Base-by-base conservation (phyloP, 2,113 vertebrate genomes). In the Pseudopodoces humilis region DNA sequence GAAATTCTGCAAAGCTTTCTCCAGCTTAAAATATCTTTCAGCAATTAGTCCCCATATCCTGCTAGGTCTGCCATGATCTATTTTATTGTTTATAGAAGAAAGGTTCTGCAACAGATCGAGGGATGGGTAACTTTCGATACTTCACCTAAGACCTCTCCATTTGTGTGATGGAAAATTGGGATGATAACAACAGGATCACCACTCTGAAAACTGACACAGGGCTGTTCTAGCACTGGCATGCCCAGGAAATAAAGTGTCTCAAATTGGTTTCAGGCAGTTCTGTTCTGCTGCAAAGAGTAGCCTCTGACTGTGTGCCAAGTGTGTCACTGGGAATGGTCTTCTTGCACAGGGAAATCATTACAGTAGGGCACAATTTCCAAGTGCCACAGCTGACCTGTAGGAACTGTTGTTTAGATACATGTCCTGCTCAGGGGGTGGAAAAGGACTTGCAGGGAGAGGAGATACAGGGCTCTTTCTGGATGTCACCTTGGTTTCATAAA, bases 81-180 rank as follows among this genome's bases (percentile, higher is more conserved):
- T 93, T 92, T 88, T 67, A 41, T 23, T 68, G 16, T 71, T 95
- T 76, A 58, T 30, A 79, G 49, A 91, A 60, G 18, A 92, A 95
- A 76, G 28, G 20, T 35, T 94, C 21, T 53, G 11, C 35, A 86
- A 30, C 35, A 91, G 81, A 70, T 22, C n/a, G 55, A 89, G 59
- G 18, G 22, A 39, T 13, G 25, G n/a, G 24, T 70, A 81, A 81
- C 68, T 90, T 95, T 75, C 74, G 21, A 35, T 81, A 59, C 33
- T 68, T 94, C 60, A 71, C 41, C 75, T 55, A 92, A 90, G 86
- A 75, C 60, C 84, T 88, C 70, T 86, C 33, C 15, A 25, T 94
- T 94, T 90, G 9, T 88, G 16, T 74, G 39, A 56, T 56, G 59
- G 82, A 85, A 93, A 91, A 86, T 83, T 94, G 67, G 74, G 41